phyloP scores from a whole-genome alignment of 2,797 vertebrate species.

The Melanotaenia trifasciata region DNA sequence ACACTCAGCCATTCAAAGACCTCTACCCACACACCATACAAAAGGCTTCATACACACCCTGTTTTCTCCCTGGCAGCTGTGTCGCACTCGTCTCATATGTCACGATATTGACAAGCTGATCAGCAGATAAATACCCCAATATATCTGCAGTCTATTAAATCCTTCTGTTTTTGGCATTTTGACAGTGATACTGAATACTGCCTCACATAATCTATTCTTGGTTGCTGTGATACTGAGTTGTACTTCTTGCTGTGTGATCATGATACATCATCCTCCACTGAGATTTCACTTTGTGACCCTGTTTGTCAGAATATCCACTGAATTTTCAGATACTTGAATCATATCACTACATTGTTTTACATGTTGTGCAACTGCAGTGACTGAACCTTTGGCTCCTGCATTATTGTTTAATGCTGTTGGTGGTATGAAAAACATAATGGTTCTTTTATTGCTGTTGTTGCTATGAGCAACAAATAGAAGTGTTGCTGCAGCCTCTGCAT shows the following conservation, averaged over 20 bases:
- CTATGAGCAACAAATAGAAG: not conserved
- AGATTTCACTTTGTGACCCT: not conserved
- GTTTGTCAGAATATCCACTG: not conserved
- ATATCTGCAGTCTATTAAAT: not conserved
- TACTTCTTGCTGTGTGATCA: not conserved
- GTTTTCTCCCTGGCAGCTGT: not conserved
- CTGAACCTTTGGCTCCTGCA: not conserved
- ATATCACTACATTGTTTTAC: not conserved
- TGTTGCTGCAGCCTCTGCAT: not conserved
- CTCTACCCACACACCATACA: slow-evolving; percentile 39
- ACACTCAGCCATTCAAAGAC: slow-evolving; percentile 50
- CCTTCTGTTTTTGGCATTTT: not conserved
- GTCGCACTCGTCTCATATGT: slow-evolving; percentile 25
- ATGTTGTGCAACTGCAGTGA: not conserved
- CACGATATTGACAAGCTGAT: slow-evolving; percentile 5
- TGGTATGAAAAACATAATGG: no score
- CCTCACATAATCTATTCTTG: not conserved
- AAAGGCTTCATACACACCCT: slow-evolving; percentile 42
- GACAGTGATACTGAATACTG: not conserved
- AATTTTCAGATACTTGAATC: not conserved
- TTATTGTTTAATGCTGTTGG: not conserved
- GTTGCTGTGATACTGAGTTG: not conserved
- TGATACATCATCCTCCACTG: not conserved
- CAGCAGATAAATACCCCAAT: slow-evolving; percentile 9
- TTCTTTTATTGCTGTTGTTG: no score